Evolutionary conservation across 2,888 invertebrate species (phyloP).

Genomic region (Lymantria monacha): DNA sequence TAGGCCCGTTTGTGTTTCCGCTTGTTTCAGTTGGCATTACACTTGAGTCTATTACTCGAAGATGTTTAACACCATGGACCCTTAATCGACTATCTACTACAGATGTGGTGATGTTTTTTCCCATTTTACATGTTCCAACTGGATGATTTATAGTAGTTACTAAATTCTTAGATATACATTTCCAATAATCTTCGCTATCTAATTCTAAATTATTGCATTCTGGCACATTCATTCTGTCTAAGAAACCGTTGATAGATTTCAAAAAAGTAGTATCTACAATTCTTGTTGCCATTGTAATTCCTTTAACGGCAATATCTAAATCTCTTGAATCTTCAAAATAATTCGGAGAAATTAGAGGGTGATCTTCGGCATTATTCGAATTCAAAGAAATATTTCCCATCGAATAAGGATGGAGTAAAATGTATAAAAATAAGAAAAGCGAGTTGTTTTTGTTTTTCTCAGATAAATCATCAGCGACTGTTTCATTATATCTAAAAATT

Average conservation of each 20-base stretch:
- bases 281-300: constrained; percentile 47
- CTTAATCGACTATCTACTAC: constrained; percentile 80
- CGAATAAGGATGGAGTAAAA: constrained; percentile 74
- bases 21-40: constrained; percentile 89
- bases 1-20: constrained; percentile 90
- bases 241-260: constrained; percentile 16
- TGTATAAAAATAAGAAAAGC: constrained; percentile 52
- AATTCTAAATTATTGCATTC: constrained; percentile 42
- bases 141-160: constrained; percentile 84
- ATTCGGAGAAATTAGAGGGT: constrained; percentile 32
- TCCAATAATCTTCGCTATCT: constrained; percentile 48
- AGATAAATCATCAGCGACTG: constrained; percentile 36
- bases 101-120: constrained; percentile 50
- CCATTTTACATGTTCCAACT: constrained; percentile 84
- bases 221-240: constrained; percentile 43
- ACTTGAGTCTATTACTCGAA: constrained; percentile 88
- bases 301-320: constrained; percentile 47
- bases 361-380: constrained; percentile 79
- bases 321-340: constrained; percentile 83
- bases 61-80: constrained; percentile 83
- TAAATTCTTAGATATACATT: constrained; percentile 68
- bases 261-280: constrained; percentile 31
- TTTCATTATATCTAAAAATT: constrained; percentile 34
- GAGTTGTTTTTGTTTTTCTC: constrained; percentile 44
- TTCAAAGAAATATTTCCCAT: constrained; percentile 79